Percentiles rank a stretch among this genome's conserved stretches.
Evolutionary conservation across 2,113 vertebrate genomes (phyloP).

Genomic region (Panthera tigris): DNA sequence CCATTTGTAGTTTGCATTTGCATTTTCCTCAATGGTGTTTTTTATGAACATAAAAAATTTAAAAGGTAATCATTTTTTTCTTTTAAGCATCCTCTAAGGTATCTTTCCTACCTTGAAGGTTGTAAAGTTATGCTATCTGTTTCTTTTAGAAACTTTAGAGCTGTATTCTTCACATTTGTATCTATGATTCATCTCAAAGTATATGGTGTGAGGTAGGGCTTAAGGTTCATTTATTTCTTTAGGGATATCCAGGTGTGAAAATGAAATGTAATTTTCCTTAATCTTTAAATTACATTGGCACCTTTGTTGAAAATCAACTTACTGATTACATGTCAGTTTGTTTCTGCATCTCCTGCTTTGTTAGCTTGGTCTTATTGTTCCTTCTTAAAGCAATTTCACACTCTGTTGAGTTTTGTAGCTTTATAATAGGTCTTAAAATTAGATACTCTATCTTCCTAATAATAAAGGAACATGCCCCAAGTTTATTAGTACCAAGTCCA

Average conservation of each 20-base stretch:
- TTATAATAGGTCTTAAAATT: background rate
- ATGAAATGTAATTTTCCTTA: background rate
- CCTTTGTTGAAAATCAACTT: background rate
- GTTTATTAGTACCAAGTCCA: background rate
- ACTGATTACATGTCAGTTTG: background rate
- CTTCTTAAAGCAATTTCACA: background rate
- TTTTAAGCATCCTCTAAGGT: background rate
- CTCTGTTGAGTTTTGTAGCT: background rate
- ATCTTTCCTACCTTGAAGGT: background rate
- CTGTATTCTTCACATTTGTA: background rate
- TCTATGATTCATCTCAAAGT: background rate
- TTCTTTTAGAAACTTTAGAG: background rate
- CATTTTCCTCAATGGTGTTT: background rate
- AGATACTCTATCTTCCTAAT: background rate
- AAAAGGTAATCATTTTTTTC: background rate
- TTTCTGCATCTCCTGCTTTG: background rate
- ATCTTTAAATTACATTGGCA: background rate
- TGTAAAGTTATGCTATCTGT: background rate
- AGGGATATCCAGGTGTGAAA: background rate
- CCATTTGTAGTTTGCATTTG: background rate
- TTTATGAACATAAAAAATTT: background rate
- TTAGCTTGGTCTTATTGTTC: background rate
- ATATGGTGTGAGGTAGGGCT: background rate
- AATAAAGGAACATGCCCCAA: background rate
- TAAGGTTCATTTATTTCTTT: background rate